Conservation (phyloP, 2,888 invertebrate genomes). For the Podotricha telesiphe region DNA sequence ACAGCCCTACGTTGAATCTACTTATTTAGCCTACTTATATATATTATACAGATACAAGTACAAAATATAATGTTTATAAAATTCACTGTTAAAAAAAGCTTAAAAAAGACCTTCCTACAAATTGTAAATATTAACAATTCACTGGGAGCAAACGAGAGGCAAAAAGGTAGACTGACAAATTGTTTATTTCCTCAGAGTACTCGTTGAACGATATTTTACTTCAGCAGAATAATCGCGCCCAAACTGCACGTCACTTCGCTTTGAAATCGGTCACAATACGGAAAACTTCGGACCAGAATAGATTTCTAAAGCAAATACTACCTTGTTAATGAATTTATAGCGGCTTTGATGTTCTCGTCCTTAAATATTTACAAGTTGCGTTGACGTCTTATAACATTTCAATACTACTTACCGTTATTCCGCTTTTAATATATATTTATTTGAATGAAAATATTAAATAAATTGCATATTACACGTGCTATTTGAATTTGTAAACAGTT, state of each 20-base stretch:
- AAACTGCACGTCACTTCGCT: slow-evolving; percentile 62
- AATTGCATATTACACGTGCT: slow-evolving; percentile 7
- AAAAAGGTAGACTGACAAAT: slow-evolving; percentile 50
- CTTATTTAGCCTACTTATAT: background rate
- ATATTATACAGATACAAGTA: background rate
- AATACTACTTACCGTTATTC: slow-evolving; percentile 28
- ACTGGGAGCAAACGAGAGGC: slow-evolving; percentile 41
- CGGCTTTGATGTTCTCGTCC: slow-evolving; percentile 40
- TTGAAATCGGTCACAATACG: slow-evolving; percentile 65
- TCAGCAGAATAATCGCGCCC: slow-evolving; percentile 52
- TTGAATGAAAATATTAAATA: slow-evolving; percentile 20
- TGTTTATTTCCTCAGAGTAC: slow-evolving; percentile 67
- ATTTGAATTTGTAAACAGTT: slow-evolving; percentile 6
- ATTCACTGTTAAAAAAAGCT: background rate
- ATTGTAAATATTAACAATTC: slow-evolving; percentile 4
- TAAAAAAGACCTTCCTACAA: background rate
- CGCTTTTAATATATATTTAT: slow-evolving; percentile 19
- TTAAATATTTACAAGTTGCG: slow-evolving; percentile 33
- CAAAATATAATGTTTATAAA: background rate
- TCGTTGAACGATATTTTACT: slow-evolving; percentile 59
- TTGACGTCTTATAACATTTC: slow-evolving; percentile 20
- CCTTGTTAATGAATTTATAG: slow-evolving; percentile 41
- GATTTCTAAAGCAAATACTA: slow-evolving; percentile 45
- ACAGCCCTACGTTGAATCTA: background rate
- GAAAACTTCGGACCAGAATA: slow-evolving; percentile 61